Conservation (phyloP, 2,113 vertebrate species). For the Coreoperca whiteheadi region DNA sequence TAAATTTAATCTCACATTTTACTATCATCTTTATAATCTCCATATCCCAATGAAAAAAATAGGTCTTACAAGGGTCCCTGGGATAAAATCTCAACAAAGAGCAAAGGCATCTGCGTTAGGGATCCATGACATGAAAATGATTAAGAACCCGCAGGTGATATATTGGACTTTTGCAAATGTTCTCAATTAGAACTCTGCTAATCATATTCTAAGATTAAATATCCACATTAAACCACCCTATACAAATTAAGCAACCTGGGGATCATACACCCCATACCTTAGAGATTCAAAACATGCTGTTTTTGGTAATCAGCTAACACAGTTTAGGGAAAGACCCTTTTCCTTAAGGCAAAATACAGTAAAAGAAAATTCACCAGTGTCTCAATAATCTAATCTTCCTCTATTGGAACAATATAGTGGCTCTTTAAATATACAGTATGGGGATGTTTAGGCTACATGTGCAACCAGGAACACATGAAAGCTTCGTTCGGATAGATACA, state of each 20-base stretch:
- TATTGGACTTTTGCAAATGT: not conserved
- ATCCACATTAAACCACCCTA: not conserved
- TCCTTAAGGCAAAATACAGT: slow-evolving; percentile 26
- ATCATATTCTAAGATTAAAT: slow-evolving; percentile 24
- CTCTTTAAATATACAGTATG: slow-evolving; percentile 1
- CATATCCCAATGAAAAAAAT: not conserved
- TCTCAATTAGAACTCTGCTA: not conserved
- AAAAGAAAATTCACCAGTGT: slow-evolving; percentile 33
- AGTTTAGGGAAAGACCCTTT: slow-evolving; percentile 5
- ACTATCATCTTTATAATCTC: not conserved
- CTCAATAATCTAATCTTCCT: slow-evolving; percentile 56
- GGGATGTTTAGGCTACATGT: slow-evolving; percentile 16
- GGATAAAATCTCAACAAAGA: not conserved
- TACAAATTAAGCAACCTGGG: not conserved
- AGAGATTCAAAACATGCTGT: not conserved
- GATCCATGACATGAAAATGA: not conserved
- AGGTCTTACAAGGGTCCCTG: not conserved
- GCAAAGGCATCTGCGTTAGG: not conserved
- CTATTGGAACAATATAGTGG: slow-evolving; percentile 39
- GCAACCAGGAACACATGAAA: slow-evolving; percentile 8
- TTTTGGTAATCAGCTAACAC: slow-evolving; percentile 11
- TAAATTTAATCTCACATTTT: not conserved
- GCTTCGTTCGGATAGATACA: too few species aligned
- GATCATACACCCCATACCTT: not conserved
- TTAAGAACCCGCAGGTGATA: not conserved